phyloP scores from a whole-genome alignment of 1,140 invertebrate genomes.

The Steinernema khuongi region DNA sequence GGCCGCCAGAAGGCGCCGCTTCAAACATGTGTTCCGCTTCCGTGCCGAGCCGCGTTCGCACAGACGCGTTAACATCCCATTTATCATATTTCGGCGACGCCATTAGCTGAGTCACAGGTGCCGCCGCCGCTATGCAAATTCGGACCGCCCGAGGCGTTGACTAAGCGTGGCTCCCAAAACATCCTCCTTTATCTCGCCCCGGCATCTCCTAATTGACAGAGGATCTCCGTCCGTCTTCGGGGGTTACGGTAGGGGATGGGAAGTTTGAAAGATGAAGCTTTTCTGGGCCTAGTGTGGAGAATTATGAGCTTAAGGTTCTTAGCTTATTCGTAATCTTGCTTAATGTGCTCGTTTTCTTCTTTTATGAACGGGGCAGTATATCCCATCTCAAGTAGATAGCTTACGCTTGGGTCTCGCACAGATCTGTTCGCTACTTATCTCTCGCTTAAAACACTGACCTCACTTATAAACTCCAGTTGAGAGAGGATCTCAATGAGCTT shows the following conservation, averaged over 20 bases:
- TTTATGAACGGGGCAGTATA: too few species aligned
- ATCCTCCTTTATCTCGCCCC: neutral
- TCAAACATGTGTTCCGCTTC: slow-evolving; percentile 2
- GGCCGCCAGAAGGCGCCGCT: slow-evolving; percentile 3
- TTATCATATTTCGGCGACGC: slow-evolving; percentile 2
- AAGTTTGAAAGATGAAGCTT: too few species aligned
- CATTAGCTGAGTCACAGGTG: slow-evolving; percentile 14
- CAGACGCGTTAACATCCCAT: slow-evolving; percentile 7
- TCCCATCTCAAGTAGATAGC: too few species aligned
- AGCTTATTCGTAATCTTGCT: too few species aligned
- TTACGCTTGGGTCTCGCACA: too few species aligned
- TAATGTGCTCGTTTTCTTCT: too few species aligned
- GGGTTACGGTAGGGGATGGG: neutral
- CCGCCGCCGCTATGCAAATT: neutral
- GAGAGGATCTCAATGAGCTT: too few species aligned
- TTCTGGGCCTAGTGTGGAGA: too few species aligned
- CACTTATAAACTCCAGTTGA: too few species aligned
- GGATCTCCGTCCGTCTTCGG: neutral
- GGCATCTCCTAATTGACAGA: neutral
- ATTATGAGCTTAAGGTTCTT: too few species aligned
- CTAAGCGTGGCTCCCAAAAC: neutral
- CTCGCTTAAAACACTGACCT: too few species aligned
- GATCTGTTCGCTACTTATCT: too few species aligned
- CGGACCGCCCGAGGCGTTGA: neutral
- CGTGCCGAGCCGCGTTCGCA: neutral